These are phyloP conservation scores for Ormia ochracea DNA, from an alignment of 2,888 invertebrate genomes.

Conservation along the genomic window DNA sequence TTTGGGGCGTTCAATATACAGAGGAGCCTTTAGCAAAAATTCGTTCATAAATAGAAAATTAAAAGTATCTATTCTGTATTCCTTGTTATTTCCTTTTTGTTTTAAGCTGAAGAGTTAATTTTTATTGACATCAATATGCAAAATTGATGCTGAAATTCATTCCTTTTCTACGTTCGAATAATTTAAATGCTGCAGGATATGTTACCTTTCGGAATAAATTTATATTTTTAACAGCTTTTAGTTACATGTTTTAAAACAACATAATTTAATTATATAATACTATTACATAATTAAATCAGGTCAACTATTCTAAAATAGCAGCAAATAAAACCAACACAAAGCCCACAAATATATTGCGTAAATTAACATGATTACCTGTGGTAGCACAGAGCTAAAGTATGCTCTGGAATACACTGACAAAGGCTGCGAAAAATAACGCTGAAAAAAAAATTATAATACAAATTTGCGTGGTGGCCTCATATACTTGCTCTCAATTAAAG, in stretches of 20 bases:
- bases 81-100: too few relatives aligned
- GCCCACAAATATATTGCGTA: not conserved
- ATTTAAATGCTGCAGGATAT: too few relatives aligned
- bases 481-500: not conserved
- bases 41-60: too few relatives aligned
- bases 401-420: slow-evolving; percentile 6
- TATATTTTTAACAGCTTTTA: not conserved
- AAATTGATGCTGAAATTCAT: too few relatives aligned
- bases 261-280: slow-evolving; percentile 14
- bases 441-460: not conserved
- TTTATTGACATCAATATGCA: too few relatives aligned
- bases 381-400: slow-evolving; percentile 33
- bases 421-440: not conserved
- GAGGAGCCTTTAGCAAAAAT: not conserved
- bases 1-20: not conserved
- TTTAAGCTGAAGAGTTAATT: too few relatives aligned
- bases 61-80: too few relatives aligned
- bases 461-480: not conserved
- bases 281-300: slow-evolving; percentile 9
- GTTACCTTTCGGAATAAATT: too few relatives aligned
- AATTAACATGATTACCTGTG: slow-evolving; percentile 37
- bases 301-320: slow-evolving; percentile 5
- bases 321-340: slow-evolving; percentile 26
- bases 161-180: too few relatives aligned
- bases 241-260: not conserved